Base-by-base conservation (phyloP, 2,797 vertebrate species). In the Enteromius viviparus region DNA sequence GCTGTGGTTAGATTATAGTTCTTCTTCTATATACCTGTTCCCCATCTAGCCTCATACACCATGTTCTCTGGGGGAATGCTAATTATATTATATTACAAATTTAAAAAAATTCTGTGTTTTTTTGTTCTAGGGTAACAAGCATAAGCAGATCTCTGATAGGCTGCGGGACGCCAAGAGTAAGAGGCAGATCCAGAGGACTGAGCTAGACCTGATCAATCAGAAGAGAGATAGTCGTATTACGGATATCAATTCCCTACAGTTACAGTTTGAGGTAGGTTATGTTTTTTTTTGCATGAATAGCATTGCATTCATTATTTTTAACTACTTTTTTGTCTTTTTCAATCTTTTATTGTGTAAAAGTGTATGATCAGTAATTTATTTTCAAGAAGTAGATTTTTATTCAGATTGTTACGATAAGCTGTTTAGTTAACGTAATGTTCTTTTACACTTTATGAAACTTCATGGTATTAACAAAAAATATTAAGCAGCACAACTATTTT, bases 91-190 rank as follows among this genome's bases (percentile, higher is more conserved):
- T 47, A 69, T 60, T 60, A 29, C 65, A 64, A 51, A 51, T 66
- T 17, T n/a, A 76, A 49, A 17, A 34, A 19, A 69, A 32, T 11
- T 37, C 17, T n/a, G 15, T 75, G 58, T 15, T 11, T 34, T 14
- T 45, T 1, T 89, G 79, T 82, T 42, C 32, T 89, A 99, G 98
- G 96, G 94, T 23, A 95, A 94, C 91, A 98, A 97, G 89, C 97
- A 98, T 79, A 96, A 96, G 82, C 97, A 98, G 89, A 96, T 99
- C 89, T 96, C 96, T 3, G 95, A 96, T 88, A 92, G 95, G n/a
- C 90, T 99, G 83, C 94, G 96, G 8, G 97, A 98, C 81, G 92
- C 96, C 84, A 93, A 92, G 75, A 96, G 93, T 89, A 96, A 94
- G 91, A 97, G 95, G 80, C 95, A 95, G 87, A 92, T 95, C 68